A percentile compares a stretch with the other conserved stretches of the same genome.
phyloP scores from a whole-genome alignment of 2,888 invertebrate species.

The Drosophila rubida region DNA sequence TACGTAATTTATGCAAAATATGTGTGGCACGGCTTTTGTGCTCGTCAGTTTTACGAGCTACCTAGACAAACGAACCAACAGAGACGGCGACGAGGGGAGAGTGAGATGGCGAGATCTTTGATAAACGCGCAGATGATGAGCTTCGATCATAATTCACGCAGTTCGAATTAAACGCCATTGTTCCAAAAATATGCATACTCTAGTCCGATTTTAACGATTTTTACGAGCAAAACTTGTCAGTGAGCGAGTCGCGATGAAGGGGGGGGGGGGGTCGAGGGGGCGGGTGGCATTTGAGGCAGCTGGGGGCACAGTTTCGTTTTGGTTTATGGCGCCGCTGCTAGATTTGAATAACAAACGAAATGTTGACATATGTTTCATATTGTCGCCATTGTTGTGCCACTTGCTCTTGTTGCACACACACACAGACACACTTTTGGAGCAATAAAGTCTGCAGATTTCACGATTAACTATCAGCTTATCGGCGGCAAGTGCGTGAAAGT shows the following conservation, averaged over 20 bases:
- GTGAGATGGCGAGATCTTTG: conserved; percentile 18
- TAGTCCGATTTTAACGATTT: conserved; percentile 58
- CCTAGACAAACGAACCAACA: too few relatives aligned
- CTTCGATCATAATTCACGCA: conserved; percentile 69
- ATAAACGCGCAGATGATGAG: conserved; percentile 58
- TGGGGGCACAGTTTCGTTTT: conserved; percentile 53
- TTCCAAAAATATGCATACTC: conserved; percentile 16
- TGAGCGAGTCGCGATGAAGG: background rate
- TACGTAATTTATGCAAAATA: conserved; percentile 72
- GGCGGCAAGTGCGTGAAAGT: conserved; percentile 55
- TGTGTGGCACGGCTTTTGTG: conserved; percentile 52
- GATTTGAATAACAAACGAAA: conserved; percentile 82
- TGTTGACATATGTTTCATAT: conserved; percentile 82
- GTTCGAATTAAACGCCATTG: conserved; percentile 3
- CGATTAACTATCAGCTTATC: conserved; percentile 45
- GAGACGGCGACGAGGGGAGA: too few relatives aligned
- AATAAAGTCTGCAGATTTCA: conserved; percentile 49
- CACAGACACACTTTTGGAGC: conserved; percentile 11
- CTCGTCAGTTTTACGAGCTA: conserved; percentile 51
- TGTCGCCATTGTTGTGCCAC: conserved; percentile 62
- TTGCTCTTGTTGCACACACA: conserved; percentile 28
- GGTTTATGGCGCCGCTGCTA: conserved; percentile 58
- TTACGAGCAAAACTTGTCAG: conserved; percentile 51
- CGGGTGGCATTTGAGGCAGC: conserved; percentile 41
- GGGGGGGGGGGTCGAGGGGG: too few relatives aligned